Conservation (phyloP, 1,140 invertebrate genomes). For the Globodera rostochiensis region DNA sequence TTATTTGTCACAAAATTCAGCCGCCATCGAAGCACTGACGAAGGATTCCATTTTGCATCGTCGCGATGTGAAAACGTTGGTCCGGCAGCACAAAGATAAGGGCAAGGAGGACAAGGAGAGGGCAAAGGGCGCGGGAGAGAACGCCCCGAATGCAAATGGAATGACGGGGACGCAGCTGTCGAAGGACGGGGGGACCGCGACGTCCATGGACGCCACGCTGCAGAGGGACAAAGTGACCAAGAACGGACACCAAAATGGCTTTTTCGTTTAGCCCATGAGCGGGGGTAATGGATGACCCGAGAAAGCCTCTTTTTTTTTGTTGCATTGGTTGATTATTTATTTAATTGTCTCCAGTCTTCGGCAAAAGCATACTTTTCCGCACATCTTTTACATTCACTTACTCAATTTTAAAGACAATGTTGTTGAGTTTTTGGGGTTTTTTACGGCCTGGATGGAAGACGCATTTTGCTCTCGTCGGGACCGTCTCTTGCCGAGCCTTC, state of each 20-base stretch:
- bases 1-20: slow-evolving; percentile 20
- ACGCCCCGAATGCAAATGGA: background rate
- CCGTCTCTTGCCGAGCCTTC: background rate
- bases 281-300: background rate
- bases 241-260: background rate
- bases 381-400: too few relatives aligned
- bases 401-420: too few relatives aligned
- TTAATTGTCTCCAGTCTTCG: too few relatives aligned
- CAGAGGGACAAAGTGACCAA: background rate
- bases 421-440: too few relatives aligned
- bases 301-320: too few relatives aligned
- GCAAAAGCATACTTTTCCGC: too few relatives aligned
- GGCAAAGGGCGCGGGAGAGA: slow-evolving; percentile 1
- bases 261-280: background rate
- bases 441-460: too few relatives aligned
- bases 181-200: background rate
- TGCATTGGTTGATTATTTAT: too few relatives aligned
- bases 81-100: slow-evolving; percentile 61
- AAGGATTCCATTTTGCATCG: slow-evolving; percentile 66
- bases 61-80: slow-evolving; percentile 65
- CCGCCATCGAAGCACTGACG: slow-evolving; percentile 64
- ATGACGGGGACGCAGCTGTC: background rate
- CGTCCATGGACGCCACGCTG: background rate
- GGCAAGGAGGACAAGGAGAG: slow-evolving; percentile 33
- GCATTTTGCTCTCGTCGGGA: background rate